Base-by-base conservation (phyloP, 2,888 invertebrate species). In the Drosophila putrida region DNA sequence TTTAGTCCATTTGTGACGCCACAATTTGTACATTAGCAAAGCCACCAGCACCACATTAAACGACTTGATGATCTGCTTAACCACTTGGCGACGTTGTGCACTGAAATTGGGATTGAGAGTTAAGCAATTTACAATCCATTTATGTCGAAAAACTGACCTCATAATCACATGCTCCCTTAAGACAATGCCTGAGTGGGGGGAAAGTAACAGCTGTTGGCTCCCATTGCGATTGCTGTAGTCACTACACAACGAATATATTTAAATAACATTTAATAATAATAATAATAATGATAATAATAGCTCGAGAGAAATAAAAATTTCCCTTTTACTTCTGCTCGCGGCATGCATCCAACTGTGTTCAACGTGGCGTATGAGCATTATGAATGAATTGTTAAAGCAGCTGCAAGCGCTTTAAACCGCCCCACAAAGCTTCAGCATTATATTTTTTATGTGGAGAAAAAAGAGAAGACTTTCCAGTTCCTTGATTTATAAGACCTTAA, bases 1-100 rank as follows among this genome's bases (percentile, higher is more conserved):
- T 87, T 91, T 91, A n/a, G 91, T 89, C 91, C 91, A 92, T 80
- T 92, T 91, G 79, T 89, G 91, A 46, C 91, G 90, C 91, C 92
- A 92, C 70, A 92, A 80, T 80, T 90, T 91, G 71, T 89, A 91
- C 80, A 91, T 82, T 61, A 92, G 59, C 60, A 92, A 64, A 5
- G 88, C 91, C 33, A 92, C 90, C 61, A 92, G 77, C 50, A 92
- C 88, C 50, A 92, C 87, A 77, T 91, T 91, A 10, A 82, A 87
- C 15, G 89, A 90, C 80, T 91, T 89, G 64, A 92, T 78, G 59
- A 92, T 59, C 47, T 89, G 83, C 65, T 82, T 89, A 50, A 91
- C 75, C 67, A 91, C 27, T 43, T 78, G 82, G 4, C 91, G 90
- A 41, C 91, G 86, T 63, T 91, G 84, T 66, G 88, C 85, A 43